Evolutionary conservation across 2,113 vertebrate genomes (phyloP), one percentile per base, ranked within the genome.

Genomic region (Periophthalmus modestus): DNA sequence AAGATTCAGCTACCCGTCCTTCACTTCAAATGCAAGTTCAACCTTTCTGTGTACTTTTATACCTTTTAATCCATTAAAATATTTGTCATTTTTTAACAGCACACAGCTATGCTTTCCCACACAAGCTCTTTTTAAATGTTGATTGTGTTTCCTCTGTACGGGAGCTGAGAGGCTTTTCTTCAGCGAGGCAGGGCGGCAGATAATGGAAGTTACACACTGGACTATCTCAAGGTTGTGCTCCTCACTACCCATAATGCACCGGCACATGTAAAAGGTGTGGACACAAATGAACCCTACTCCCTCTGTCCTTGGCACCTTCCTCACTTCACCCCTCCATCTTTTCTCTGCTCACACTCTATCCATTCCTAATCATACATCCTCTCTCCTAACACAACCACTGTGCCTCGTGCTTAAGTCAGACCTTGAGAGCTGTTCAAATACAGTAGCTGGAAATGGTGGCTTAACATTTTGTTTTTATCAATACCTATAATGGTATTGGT

Each of bases 131-230:
- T 65, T 65, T 65, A 36, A 39, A 39, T 12, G 19, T 43, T 39
- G 34, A 65, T 65, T 65, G 9, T 67, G n/a, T 67, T n/a, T 61
- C 69, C 47, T 68, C 72, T 58, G 69, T 71, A 71, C 18, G 55
- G 71, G 75, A 36, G 61, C 70, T 74, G 57, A 19, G 59, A 72
- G 72, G 80, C 73, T 71, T 10, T 65, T 24, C 14, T 9, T 69
- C 85, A 79, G 57, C 0, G 52, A 82, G 75, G 81, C 79, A 63
- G 73, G 55, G 4, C 55, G 50, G 54, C 69, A 84, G 85, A 87
- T 88, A 89, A 88, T 74, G 69, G 82, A 77, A 78, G 75, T 62
- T 18, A 62, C 7, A 65, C 80, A 73, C 62, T 66, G 76, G 67
- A 83, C 88, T 73, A 87, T 83, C 73, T 83, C 74, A 43, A 18